Evolutionary conservation across 2,888 invertebrate genomes (phyloP).

Genomic region (Agrotis exclamationis): DNA sequence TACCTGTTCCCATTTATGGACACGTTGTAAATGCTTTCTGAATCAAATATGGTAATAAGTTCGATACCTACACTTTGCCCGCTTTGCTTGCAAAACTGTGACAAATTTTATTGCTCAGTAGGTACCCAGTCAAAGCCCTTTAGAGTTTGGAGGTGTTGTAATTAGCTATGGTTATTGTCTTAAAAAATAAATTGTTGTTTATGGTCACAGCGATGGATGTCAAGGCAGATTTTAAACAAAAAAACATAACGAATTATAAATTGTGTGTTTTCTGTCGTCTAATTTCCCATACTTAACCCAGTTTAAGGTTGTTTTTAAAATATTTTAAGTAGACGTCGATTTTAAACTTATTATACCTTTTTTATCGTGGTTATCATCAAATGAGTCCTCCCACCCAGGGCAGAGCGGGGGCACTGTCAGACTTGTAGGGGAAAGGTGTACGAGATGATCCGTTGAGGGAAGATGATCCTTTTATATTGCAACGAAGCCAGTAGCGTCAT

Average conservation of each 20-base stretch:
- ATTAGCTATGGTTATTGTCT: slow-evolving; percentile 43
- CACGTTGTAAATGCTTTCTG: slow-evolving; percentile 69
- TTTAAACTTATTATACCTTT: too few species aligned
- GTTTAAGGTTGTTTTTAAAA: slow-evolving; percentile 3
- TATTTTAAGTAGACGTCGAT: neutral
- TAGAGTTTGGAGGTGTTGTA: slow-evolving; percentile 40
- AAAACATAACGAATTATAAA: slow-evolving; percentile 27
- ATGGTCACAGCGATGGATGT: slow-evolving; percentile 28
- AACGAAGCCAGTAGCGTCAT: too few species aligned
- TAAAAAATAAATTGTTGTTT: neutral
- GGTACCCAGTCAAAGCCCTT: slow-evolving; percentile 37
- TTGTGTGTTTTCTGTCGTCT: slow-evolving; percentile 11
- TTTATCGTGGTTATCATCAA: too few species aligned
- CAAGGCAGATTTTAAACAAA: slow-evolving; percentile 32
- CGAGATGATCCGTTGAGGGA: too few species aligned
- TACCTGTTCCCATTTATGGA: slow-evolving; percentile 69
- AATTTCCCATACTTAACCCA: slow-evolving; percentile 36
- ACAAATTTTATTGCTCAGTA: slow-evolving; percentile 60
- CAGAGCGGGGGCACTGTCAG: too few species aligned
- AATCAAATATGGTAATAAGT: slow-evolving; percentile 72
- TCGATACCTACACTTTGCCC: slow-evolving; percentile 60
- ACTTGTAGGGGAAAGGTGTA: too few species aligned
- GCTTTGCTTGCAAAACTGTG: slow-evolving; percentile 67
- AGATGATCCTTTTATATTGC: too few species aligned
- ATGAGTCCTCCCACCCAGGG: too few species aligned